Percentiles rank a stretch among this genome's conserved stretches.
phyloP scores from a whole-genome alignment of 2,797 vertebrate species.

The Tarsius wallacei region DNA sequence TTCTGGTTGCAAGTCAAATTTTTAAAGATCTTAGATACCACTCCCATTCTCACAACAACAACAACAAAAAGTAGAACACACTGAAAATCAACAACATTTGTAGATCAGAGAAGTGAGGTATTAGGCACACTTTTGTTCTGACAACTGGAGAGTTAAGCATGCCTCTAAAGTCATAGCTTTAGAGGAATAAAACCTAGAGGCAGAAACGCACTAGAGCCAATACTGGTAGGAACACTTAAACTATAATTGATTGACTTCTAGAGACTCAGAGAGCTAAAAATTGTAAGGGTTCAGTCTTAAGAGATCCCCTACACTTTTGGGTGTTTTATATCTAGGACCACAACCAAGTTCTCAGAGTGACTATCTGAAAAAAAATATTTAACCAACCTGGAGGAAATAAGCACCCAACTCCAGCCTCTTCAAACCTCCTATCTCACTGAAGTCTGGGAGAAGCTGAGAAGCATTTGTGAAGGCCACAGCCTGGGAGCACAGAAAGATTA shows the following conservation, averaged over 20 bases:
- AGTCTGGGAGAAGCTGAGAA: neutral
- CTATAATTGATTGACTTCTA: neutral
- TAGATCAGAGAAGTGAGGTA: neutral
- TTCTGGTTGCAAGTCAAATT: neutral
- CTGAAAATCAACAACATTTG: neutral
- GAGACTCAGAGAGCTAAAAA: neutral
- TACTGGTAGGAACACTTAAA: neutral
- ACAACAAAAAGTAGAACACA: neutral
- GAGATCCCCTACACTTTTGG: rapidly evolving
- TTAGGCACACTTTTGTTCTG: neutral
- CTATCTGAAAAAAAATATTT: neutral
- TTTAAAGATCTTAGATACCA: neutral
- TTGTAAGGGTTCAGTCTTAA: neutral
- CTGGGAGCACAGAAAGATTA: neutral
- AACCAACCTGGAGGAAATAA: neutral
- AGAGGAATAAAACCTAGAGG: neutral
- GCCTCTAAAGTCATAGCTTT: neutral
- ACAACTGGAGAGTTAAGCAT: neutral
- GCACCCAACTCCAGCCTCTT: neutral
- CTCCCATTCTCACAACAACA: neutral
- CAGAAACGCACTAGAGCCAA: neutral
- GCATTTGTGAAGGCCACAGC: neutral
- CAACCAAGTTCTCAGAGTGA: neutral
- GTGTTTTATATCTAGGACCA: neutral
- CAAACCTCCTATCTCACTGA: neutral